These are phyloP conservation scores for Hyperoodon ampullatus DNA, from an alignment of 2,113 vertebrate genomes.

Conservation along the genomic window DNA sequence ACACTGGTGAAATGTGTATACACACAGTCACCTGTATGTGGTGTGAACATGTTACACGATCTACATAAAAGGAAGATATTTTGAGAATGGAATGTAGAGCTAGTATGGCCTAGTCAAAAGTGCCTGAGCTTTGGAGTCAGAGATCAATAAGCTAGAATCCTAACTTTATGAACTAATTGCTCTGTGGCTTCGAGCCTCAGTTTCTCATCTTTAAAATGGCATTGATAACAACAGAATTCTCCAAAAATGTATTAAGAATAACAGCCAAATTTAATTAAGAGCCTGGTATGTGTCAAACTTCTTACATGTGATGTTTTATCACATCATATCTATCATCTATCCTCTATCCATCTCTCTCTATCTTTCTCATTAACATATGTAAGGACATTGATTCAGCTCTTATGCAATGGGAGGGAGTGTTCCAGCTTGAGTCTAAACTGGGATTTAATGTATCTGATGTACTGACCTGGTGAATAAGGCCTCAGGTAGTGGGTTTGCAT, in stretches of 20 bases:
- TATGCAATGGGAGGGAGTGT: background rate
- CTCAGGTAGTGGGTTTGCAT: background rate
- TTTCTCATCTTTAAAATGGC: conserved; percentile 26
- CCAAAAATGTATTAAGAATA: background rate
- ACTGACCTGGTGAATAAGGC: background rate
- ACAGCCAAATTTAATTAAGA: background rate
- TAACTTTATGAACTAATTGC: background rate
- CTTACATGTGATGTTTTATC: background rate
- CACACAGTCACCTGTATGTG: background rate
- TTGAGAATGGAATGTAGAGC: background rate
- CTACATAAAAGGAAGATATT: no score
- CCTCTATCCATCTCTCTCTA: background rate
- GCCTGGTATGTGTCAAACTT: background rate
- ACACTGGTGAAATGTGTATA: background rate
- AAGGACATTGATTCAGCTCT: background rate
- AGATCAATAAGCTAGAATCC: background rate
- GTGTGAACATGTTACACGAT: background rate
- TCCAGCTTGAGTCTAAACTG: background rate
- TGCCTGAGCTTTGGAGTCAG: background rate
- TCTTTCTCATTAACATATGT: background rate
- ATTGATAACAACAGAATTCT: background rate
- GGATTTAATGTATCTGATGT: background rate
- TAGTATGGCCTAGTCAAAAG: background rate
- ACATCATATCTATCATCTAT: background rate
- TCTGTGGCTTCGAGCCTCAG: background rate